Conservation (phyloP, 2,888 invertebrate genomes). For the Drosophila quinaria region DNA sequence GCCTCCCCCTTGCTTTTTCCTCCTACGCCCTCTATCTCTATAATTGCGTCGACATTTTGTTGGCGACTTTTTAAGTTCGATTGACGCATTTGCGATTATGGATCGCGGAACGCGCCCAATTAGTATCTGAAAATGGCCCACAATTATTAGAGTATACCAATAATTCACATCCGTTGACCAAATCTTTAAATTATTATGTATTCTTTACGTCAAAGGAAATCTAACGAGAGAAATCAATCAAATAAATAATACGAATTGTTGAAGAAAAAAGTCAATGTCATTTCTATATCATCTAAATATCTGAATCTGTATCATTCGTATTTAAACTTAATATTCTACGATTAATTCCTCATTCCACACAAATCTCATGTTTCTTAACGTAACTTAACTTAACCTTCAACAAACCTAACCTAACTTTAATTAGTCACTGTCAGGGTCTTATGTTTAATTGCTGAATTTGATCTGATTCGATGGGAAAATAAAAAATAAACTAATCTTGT, state of each 20-base stretch:
- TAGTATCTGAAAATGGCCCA: conserved; percentile 22
- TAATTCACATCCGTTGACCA: conserved; percentile 45
- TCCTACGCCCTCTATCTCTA: not conserved
- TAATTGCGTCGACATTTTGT: conserved; percentile 17
- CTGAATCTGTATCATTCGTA: not conserved
- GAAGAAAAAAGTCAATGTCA: not conserved
- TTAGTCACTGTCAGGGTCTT: not conserved
- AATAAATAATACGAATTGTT: not conserved
- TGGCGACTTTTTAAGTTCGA: conserved; percentile 21
- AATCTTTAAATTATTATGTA: conserved; percentile 10
- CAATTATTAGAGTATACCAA: conserved; percentile 15
- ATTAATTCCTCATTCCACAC: too few relatives aligned
- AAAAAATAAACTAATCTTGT: not conserved
- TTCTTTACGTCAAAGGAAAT: not conserved
- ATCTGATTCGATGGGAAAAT: not conserved
- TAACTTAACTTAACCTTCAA: not conserved
- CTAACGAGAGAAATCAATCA: not conserved
- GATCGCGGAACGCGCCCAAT: not conserved
- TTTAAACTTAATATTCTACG: not conserved
- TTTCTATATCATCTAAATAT: not conserved
- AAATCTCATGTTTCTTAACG: too few relatives aligned
- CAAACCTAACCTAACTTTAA: not conserved
- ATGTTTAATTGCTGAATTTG: conserved; percentile 4
- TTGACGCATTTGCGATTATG: conserved; percentile 41
- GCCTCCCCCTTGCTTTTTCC: not conserved